Base-by-base conservation (phyloP, 2,797 vertebrate species). In the Austrolebias charrua region DNA sequence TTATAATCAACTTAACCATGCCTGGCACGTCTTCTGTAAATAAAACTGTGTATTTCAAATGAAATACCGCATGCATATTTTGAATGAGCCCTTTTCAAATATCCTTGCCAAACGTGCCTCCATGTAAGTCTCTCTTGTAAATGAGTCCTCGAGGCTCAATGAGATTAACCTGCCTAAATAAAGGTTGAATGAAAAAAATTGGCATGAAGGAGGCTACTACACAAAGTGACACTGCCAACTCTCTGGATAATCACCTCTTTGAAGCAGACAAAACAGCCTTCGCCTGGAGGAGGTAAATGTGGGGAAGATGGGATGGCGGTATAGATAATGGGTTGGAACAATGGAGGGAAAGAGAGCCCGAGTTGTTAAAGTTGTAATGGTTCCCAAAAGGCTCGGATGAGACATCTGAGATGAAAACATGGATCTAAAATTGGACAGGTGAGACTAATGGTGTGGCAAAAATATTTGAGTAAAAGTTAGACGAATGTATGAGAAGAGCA, bases 201-300 rank as follows among this genome's bases (percentile, higher is more conserved):
- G 28, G 28, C 48, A 44, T 33, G 53, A 6, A 33, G 42, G 35
- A 42, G 46, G 47, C 62, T 57, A 35, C 53, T 38, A 52, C 54
- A 59, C 1, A 9, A 44, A 58, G 74, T 45, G 74, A 75, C 70
- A 71, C 73, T 50, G 44, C 29, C 71, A 61, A 35, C 60, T 65
- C n/a, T 18, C 40, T 29, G 55, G 48, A 77, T 75, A 70, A 78
- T 63, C 48, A 65, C 35, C 45, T 67, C 66, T 83, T 76, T 83
- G 79, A 86, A 77, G 66, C 29, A 1, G 48, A 56, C 38, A 60
- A 18, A 76, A 64, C 54, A 33, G 13, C 42, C 49, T 57, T 50
- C 11, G 54, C 46, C 76, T 42, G 54, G 16, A 67, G 20, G 20
- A 55, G 55, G 40, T 6, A 44, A 28, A 56, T 5, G 33, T 48